Evolutionary conservation across 2,888 invertebrate genomes (phyloP).

Genomic region (Drosophila ustulata): DNA sequence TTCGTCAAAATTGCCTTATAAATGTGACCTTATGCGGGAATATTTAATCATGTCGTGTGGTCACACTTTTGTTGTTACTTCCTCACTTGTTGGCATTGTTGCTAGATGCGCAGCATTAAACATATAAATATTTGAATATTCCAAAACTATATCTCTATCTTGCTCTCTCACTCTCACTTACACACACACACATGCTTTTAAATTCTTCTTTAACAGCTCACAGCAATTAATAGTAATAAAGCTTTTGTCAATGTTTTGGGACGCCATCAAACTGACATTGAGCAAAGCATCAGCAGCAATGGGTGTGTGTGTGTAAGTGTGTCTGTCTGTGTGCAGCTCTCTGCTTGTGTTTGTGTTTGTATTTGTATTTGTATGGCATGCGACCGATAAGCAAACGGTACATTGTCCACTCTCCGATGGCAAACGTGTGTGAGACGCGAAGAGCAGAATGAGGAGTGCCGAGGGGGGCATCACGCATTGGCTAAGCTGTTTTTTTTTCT

Average conservation of each 20-base stretch:
- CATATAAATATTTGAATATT: no score
- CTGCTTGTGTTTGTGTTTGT: constrained; percentile 17
- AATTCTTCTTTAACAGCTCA: constrained; percentile 43
- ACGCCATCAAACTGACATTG: constrained; percentile 43
- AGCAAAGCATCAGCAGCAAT: constrained; percentile 20
- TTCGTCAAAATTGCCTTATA: no score
- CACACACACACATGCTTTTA: constrained; percentile 7
- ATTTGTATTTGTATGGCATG: constrained; percentile 49
- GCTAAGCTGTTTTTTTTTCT: constrained; percentile 9
- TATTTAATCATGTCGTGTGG: no score
- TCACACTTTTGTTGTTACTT: no score
- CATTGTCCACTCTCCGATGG: constrained; percentile 51
- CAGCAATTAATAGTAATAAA: constrained; percentile 58
- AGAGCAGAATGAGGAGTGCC: neutral
- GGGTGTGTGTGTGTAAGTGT: neutral
- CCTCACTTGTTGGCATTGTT: no score
- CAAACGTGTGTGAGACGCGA: constrained; percentile 28
- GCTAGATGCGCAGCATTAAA: no score
- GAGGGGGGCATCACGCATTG: neutral
- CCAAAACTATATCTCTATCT: neutral
- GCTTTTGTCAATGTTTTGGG: constrained; percentile 56
- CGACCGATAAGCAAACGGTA: constrained; percentile 66
- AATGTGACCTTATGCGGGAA: no score
- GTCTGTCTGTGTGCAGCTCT: neutral
- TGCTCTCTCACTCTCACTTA: constrained; percentile 6